phyloP scores from a whole-genome alignment of 2,113 vertebrate genomes.

The Muscicapa adusta region DNA sequence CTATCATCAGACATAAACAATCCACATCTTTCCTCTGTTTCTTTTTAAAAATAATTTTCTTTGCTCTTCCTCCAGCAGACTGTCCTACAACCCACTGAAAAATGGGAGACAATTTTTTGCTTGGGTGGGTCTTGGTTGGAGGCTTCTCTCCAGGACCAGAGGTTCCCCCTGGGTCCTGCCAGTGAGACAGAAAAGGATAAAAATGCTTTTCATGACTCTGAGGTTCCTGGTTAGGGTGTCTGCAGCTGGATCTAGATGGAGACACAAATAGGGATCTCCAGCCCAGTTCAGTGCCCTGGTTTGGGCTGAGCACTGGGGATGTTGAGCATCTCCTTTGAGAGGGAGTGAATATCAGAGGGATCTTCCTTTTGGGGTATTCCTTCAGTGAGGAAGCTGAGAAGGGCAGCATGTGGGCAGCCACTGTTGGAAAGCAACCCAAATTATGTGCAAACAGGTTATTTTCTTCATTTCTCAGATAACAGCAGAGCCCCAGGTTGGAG shows the following conservation, averaged over 20 bases:
- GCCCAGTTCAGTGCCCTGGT: neutral
- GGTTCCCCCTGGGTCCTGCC: neutral
- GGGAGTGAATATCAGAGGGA: neutral
- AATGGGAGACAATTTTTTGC: neutral
- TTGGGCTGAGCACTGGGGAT: neutral
- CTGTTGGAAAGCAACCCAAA: neutral
- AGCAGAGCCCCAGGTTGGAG: neutral
- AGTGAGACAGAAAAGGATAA: neutral
- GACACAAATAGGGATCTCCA: neutral
- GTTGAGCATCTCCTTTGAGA: rapidly evolving
- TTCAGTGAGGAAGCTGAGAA: neutral
- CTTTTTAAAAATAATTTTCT: neutral
- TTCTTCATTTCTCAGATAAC: neutral
- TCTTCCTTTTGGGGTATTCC: neutral
- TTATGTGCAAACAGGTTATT: neutral
- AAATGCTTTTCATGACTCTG: neutral
- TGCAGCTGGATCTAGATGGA: neutral
- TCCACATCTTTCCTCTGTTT: neutral
- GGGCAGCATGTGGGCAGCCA: neutral
- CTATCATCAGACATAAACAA: neutral
- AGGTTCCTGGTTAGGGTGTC: neutral
- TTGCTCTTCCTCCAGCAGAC: neutral
- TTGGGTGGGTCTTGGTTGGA: neutral
- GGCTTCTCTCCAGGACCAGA: neutral
- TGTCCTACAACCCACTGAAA: neutral